Evolutionary conservation across 2,888 invertebrate species (phyloP).

Genomic region (Choreutis nemorana): DNA sequence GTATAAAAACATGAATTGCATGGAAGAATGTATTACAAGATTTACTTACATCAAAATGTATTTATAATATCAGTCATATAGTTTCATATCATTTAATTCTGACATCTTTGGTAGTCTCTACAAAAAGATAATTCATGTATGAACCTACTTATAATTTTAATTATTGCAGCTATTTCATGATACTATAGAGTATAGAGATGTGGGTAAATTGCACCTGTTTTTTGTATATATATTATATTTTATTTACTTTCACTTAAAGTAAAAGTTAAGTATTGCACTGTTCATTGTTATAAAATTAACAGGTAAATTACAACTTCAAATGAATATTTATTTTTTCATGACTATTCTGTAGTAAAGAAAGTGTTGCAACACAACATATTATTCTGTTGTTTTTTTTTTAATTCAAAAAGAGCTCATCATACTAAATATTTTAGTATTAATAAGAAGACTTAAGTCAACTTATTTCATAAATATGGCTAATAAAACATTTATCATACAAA

Average conservation of each 20-base stretch:
- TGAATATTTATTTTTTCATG: too few species aligned
- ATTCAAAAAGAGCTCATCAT: too few species aligned
- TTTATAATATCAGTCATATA: constrained; percentile 24
- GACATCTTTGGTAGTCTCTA: constrained; percentile 47
- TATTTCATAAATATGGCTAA: too few species aligned
- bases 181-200: constrained; percentile 16
- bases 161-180: constrained; percentile 17
- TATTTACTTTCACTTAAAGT: constrained; percentile 50
- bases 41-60: constrained; percentile 11
- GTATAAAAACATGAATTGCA: constrained; percentile 9
- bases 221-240: constrained; percentile 24
- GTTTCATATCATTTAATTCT: constrained; percentile 16
- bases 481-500: too few species aligned
- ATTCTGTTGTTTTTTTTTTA: too few species aligned
- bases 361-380: too few species aligned
- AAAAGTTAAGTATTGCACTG: constrained; percentile 61
- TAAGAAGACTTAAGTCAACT: neutral
- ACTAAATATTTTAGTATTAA: too few species aligned
- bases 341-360: too few species aligned
- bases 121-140: constrained; percentile 19
- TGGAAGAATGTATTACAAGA: constrained; percentile 12
- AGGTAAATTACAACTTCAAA: neutral
- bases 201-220: constrained; percentile 39
- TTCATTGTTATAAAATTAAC: constrained; percentile 9
- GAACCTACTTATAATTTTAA: constrained; percentile 14